A percentile compares a stretch with the other conserved stretches of the same genome.
phyloP scores from a whole-genome alignment of 2,888 invertebrate genomes.

The Hydraecia micacea region DNA sequence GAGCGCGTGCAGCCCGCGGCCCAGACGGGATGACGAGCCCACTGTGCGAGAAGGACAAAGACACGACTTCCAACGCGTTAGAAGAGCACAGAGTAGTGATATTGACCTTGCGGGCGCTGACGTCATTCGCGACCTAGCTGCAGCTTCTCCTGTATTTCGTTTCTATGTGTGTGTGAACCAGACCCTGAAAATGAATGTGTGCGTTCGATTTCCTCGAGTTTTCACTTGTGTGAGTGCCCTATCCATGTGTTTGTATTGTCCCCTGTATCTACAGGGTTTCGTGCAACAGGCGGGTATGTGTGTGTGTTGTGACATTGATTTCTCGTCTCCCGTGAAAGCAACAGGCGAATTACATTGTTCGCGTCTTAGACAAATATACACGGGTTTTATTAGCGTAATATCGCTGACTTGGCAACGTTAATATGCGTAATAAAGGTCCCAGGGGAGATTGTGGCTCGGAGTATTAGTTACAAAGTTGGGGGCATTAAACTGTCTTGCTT shows the following conservation, averaged over 20 bases:
- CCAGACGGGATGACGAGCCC: slow-evolving; percentile 85
- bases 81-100: slow-evolving; percentile 80
- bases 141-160: slow-evolving; percentile 78
- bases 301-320: slow-evolving; percentile 85
- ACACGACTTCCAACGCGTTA: slow-evolving; percentile 59
- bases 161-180: slow-evolving; percentile 85
- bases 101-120: slow-evolving; percentile 90
- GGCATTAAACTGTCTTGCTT: slow-evolving; percentile 48
- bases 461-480: slow-evolving; percentile 37
- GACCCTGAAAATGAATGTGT: slow-evolving; percentile 84
- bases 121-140: slow-evolving; percentile 91
- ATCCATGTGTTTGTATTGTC: slow-evolving; percentile 62
- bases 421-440: slow-evolving; percentile 43
- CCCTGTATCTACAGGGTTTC: slow-evolving; percentile 59
- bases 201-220: slow-evolving; percentile 66
- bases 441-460: slow-evolving; percentile 21
- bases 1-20: slow-evolving; percentile 79
- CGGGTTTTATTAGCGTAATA: slow-evolving; percentile 64
- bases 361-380: slow-evolving; percentile 57
- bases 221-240: slow-evolving; percentile 51
- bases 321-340: slow-evolving; percentile 78
- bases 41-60: slow-evolving; percentile 71
- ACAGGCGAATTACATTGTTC: slow-evolving; percentile 77
- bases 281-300: slow-evolving; percentile 81
- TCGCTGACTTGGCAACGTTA: slow-evolving; percentile 52